Evolutionary conservation across 2,113 vertebrate genomes (phyloP).

Genomic region (Emydura subglobosa): DNA sequence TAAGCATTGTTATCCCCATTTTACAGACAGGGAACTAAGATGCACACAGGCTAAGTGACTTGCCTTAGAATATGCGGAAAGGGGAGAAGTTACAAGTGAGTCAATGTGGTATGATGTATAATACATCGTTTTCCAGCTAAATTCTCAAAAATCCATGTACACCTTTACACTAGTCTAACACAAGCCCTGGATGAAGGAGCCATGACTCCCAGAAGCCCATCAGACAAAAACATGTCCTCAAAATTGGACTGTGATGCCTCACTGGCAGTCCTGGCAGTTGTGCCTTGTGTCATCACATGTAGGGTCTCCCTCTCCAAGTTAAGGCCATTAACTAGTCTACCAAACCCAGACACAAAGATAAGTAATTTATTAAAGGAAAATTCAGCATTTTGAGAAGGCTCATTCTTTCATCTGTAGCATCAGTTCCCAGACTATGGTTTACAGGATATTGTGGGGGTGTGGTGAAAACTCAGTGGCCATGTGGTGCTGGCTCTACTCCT

Average conservation of each 20-base stretch:
- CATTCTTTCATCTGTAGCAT: background rate
- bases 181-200: background rate
- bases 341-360: accelerated
- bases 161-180: background rate
- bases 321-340: background rate
- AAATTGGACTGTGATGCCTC: background rate
- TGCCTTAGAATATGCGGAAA: background rate
- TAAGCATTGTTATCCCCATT: accelerated
- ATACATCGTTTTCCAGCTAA: background rate
- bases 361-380: background rate
- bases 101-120: background rate
- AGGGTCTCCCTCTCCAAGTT: background rate
- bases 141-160: background rate
- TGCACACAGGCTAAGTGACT: background rate
- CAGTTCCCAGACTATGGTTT: background rate
- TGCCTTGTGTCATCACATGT: background rate
- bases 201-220: background rate
- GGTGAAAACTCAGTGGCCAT: background rate
- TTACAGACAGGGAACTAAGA: background rate
- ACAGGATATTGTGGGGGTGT: background rate
- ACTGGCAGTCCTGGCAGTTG: background rate
- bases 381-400: accelerated
- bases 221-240: background rate
- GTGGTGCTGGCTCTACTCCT: background rate
- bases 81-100: background rate